A percentile compares a stretch with the other conserved stretches of the same genome.
phyloP scores from a whole-genome alignment of 2,888 invertebrate genomes.

The Kryphioiulus occultus region DNA sequence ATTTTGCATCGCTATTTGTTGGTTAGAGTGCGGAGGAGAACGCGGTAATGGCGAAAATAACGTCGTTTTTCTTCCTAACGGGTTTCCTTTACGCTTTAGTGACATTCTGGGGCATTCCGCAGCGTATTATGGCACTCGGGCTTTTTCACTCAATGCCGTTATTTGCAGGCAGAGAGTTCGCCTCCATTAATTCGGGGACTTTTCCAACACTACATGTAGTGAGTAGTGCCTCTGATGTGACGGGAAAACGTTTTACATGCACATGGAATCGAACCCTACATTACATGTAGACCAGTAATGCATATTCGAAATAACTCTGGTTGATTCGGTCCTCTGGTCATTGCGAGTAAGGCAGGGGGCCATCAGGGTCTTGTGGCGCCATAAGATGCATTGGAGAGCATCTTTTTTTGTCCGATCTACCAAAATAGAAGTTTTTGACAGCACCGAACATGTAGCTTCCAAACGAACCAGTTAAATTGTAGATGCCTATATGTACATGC shows the following conservation, averaged over 20 bases:
- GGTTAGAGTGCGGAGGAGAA: not conserved
- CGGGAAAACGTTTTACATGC: not conserved
- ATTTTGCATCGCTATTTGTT: not conserved
- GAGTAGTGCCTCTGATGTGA: not conserved
- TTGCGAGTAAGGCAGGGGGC: not conserved
- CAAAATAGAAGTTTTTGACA: no score
- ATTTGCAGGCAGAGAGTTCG: not conserved
- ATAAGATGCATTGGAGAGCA: no score
- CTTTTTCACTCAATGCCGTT: slow-evolving; percentile 2
- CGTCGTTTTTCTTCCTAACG: slow-evolving; percentile 33
- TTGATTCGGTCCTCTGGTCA: not conserved
- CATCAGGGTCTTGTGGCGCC: not conserved
- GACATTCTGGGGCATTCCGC: not conserved
- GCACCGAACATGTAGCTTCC: no score
- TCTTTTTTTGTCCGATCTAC: no score
- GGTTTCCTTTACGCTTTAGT: slow-evolving; percentile 18
- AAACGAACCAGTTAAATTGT: no score
- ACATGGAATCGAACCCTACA: not conserved
- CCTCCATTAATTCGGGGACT: not conserved
- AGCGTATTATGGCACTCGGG: not conserved
- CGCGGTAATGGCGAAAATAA: not conserved
- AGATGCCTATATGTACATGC: no score
- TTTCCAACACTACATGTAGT: not conserved
- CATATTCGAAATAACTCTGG: not conserved
- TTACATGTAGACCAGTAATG: not conserved